Percentiles rank a stretch among this genome's conserved stretches.
Conservation (phyloP, 2,113 vertebrate species). For the Psilopogon haemacephalus region DNA sequence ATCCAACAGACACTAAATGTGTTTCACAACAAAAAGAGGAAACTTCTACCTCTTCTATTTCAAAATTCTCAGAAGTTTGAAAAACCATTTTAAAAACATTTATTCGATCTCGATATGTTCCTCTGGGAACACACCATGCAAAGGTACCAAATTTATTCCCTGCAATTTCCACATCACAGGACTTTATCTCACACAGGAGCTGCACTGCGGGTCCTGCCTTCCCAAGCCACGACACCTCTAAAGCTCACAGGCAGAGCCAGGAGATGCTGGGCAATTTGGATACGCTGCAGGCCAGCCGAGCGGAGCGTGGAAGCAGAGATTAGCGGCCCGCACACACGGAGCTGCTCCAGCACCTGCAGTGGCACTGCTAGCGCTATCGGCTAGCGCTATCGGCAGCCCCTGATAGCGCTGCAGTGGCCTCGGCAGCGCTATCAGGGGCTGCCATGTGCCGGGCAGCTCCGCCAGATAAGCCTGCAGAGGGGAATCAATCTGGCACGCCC, state of each 20-base stretch:
- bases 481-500: background rate
- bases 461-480: background rate
- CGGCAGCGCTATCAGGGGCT: slow-evolving; percentile 23
- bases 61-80: background rate
- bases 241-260: background rate
- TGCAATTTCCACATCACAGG: slow-evolving; percentile 16
- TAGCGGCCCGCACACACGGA: background rate
- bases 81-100: background rate
- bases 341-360: background rate
- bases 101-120: background rate
- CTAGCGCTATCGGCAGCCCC: too few relatives aligned
- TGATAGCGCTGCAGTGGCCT: too few relatives aligned
- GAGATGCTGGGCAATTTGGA: background rate
- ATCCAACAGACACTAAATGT: background rate
- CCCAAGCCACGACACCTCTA: background rate
- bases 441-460: slow-evolving; percentile 5
- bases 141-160: slow-evolving; percentile 16
- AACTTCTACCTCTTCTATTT: background rate
- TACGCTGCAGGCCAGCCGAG: background rate
- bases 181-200: background rate
- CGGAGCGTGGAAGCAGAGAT: background rate
- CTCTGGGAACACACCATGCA: background rate
- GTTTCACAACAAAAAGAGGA: background rate
- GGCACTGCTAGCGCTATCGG: too few relatives aligned
- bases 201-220: background rate